A percentile compares a stretch with the other conserved stretches of the same genome.
Evolutionary conservation across 2,888 invertebrate genomes (phyloP).

Genomic region (Aphidius colemani): DNA sequence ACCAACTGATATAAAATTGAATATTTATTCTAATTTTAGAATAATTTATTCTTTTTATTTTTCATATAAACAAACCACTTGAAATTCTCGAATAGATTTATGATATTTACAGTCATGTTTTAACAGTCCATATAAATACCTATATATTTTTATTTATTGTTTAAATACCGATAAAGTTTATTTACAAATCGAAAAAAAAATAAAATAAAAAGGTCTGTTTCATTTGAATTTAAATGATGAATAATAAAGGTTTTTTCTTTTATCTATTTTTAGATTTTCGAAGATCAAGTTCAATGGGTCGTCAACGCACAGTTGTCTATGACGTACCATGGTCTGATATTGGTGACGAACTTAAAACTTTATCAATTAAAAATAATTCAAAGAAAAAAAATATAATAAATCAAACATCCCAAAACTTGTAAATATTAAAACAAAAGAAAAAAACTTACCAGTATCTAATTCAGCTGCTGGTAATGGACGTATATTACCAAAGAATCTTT

Average conservation of each 20-base stretch:
- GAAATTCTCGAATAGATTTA: constrained; percentile 8
- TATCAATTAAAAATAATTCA: constrained; percentile 27
- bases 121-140: no score
- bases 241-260: not conserved
- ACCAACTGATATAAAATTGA: not conserved
- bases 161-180: not conserved
- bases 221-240: not conserved
- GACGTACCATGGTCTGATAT: constrained; percentile 61
- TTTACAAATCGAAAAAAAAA: not conserved
- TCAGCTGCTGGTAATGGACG: constrained; percentile 73
- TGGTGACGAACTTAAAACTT: constrained; percentile 54
- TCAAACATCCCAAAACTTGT: not conserved
- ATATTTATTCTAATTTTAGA: constrained; percentile 15
- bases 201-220: not conserved
- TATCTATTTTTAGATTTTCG: constrained; percentile 56
- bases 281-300: constrained; percentile 53
- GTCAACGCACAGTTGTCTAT: constrained; percentile 52
- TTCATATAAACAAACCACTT: constrained; percentile 20
- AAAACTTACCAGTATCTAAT: constrained; percentile 71
- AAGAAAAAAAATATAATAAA: constrained; percentile 1
- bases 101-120: not conserved
- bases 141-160: not conserved
- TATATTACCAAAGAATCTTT: constrained; percentile 89
- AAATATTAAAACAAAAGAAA: not conserved
- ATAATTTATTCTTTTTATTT: constrained; percentile 1